Base-by-base conservation (phyloP, 2,797 vertebrate genomes). In the Typhlichthys eigenmanni region DNA sequence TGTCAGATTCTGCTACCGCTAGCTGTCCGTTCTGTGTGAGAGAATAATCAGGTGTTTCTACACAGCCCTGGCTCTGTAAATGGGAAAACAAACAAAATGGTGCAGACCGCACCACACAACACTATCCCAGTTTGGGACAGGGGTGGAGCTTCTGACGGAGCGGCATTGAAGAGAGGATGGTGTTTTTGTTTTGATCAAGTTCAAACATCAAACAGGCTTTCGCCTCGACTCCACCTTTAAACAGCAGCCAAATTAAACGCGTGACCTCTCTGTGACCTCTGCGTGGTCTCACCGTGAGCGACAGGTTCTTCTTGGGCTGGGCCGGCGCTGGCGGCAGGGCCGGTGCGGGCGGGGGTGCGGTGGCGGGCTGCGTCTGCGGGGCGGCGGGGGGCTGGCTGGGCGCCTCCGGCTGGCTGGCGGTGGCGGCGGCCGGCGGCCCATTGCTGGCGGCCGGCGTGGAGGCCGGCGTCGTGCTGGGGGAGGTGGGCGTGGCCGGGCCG, bases 251-350 rank as follows among this genome's bases (percentile, higher is more conserved):
- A 38, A 38, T 55, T 14, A 38, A 53, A 32, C 3, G 24, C 24
- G 19, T 24, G 19, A 24, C 19, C 19, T 24, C 19, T 24, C 19
- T 2, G 19, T 24, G 52, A 13, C 4, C 13, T 14, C 48, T 49
- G 13, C 4, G n/a, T 19, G 7, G 2, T 1, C 91, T 81, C 83
- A 98, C 97, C 76, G 96, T 98, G 61, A 99, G 96, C 0, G 94
- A 96, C 55, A 99, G 94, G 60, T 90, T 96, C 91, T 98, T 99
- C 81, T 97, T 98, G 73, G 93, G 95, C 38, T 96, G 92, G 0
- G 90, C 87, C 62, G 92, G 95, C 49, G 92, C 90, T n/a, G 94
- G 93, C 13, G 92, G 84, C 7, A 95, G 94, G 0, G 93, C 87
- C 0, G 92, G 90, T 5, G 85, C 76, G 0, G 87, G 85, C 7